Evolutionary conservation across 2,797 vertebrate species (phyloP).

Genomic region (Scolopax rusticola): DNA sequence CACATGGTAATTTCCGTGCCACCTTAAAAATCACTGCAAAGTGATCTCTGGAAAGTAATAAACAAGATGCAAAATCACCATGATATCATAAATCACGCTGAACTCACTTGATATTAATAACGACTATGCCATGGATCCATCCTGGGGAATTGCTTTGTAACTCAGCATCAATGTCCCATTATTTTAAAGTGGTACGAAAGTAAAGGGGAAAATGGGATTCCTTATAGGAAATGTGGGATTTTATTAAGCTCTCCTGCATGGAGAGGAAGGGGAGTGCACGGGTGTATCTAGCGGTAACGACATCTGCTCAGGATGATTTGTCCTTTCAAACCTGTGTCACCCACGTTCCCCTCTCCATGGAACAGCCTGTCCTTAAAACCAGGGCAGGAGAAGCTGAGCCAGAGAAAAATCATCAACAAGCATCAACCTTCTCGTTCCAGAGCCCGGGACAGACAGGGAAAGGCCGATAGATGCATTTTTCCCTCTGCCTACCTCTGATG

Average conservation of each 20-base stretch:
- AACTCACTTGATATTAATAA: slow-evolving; percentile 55
- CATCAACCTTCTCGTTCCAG: background rate
- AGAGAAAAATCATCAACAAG: background rate
- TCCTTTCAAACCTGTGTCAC: background rate
- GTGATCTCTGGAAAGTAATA: slow-evolving; percentile 70
- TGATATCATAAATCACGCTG: slow-evolving; percentile 51
- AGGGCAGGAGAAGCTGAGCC: background rate
- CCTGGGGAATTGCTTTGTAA: slow-evolving; percentile 45
- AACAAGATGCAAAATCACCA: slow-evolving; percentile 74
- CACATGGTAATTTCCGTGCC: slow-evolving; percentile 54
- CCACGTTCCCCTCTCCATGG: accelerated
- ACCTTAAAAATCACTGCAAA: slow-evolving; percentile 66
- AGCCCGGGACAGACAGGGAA: background rate
- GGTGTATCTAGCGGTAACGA: background rate
- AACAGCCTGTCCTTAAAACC: background rate
- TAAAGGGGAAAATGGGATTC: slow-evolving; percentile 2
- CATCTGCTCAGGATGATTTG: background rate
- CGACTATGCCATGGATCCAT: background rate
- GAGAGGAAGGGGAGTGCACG: background rate
- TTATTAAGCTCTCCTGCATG: background rate
- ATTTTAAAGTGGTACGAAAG: slow-evolving; percentile 52
- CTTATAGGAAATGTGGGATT: background rate
- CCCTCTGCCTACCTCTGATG: background rate
- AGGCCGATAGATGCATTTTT: background rate
- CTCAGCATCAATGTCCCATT: slow-evolving; percentile 46